Evolutionary conservation across 2,888 invertebrate species (phyloP), one percentile per base, ranked within the genome.

Genomic region (Standfussiana lucernea): DNA sequence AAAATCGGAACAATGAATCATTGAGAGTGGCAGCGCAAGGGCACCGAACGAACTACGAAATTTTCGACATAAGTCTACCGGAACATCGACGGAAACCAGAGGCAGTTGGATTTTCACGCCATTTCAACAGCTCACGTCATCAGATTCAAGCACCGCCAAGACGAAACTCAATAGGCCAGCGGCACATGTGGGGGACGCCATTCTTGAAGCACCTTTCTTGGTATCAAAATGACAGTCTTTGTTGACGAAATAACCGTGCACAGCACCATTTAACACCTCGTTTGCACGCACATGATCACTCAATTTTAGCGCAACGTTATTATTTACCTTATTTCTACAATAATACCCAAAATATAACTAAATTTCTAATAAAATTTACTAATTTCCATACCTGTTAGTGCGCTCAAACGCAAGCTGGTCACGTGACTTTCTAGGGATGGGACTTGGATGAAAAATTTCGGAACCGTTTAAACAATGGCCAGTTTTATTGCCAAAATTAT

Each of bases 181-280:
- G 95, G 96, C 97, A 97, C 97, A 97, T 97, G 97, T 97, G 97
- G 97, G 97, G 97, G 97, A 97, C 97, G 98, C 98, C 98, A 98
- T 98, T 97, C 97, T 97, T 97, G 97, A 97, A 97, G 97, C 97
- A 97, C 97, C 97, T 96, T 97, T 97, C 97, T 97, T 95, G 97
- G 96, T 97, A 96, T 96, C 97, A 96, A 97, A 97, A 96, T 97
- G 97, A 97, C 97, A 97, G 95, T 94, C 96, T 95, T 95, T 95
- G 94, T 95, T 95, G 94, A 92, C 89, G 92, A 95, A 94, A 94
- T 95, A 93, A 93, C 90, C 93, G 92, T 92, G 91, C 93, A 95
- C 94, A 89, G 88, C 95, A 95, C 95, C 88, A 92, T 91, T 90
- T 92, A 90, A 92, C 94, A 94, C 91, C 89, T 89, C 83, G 79